phyloP scores from a whole-genome alignment of 2,113 vertebrate genomes.

The Hiodon tergisus region DNA sequence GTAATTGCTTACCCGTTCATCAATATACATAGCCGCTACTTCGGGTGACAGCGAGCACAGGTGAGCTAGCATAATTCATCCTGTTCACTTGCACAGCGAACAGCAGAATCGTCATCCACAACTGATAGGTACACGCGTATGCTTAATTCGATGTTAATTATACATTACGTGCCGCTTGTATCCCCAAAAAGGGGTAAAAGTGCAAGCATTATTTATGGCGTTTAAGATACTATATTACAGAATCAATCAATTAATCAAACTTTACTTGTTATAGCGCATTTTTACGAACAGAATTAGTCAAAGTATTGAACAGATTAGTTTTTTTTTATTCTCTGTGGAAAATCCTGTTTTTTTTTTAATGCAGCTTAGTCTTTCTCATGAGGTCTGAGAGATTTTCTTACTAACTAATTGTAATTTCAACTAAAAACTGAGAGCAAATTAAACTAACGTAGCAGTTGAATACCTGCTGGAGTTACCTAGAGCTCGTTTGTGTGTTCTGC shows the following conservation, averaged over 20 bases:
- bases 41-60: conserved; percentile 43
- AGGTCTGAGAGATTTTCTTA: neutral
- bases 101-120: conserved; percentile 27
- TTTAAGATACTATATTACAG: neutral
- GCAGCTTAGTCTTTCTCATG: neutral
- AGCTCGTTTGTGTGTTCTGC: conserved; percentile 29
- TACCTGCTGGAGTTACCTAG: neutral
- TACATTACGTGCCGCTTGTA: conserved; percentile 9
- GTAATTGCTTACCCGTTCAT: conserved; percentile 51
- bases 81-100: conserved; percentile 42
- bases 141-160: conserved; percentile 21
- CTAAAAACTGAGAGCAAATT: neutral
- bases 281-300: too few relatives aligned
- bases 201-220: too few relatives aligned
- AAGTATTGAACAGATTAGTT: too few relatives aligned
- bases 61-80: conserved; percentile 37
- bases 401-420: neutral
- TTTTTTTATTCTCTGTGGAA: too few relatives aligned
- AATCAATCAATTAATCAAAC: neutral
- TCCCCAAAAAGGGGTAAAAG: too few relatives aligned
- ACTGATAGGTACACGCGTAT: conserved; percentile 25
- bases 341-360: neutral
- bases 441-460: neutral
- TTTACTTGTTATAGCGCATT: too few relatives aligned
- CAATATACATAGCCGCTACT: conserved; percentile 35